Evolutionary conservation across 1,140 invertebrate species (phyloP).

Genomic region (Melitaea cinxia): DNA sequence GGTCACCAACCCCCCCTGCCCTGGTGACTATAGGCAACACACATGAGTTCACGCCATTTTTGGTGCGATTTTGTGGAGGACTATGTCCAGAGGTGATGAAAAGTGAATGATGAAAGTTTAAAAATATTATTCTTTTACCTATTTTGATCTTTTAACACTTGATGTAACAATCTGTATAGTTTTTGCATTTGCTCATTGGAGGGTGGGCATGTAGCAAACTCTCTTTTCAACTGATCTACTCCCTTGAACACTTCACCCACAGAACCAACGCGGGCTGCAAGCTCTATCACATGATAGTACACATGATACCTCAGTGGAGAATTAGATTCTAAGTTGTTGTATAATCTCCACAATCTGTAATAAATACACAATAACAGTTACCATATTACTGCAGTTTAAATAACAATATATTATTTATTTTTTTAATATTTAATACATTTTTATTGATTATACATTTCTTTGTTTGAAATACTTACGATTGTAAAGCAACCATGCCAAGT

Average conservation of each 20-base stretch:
- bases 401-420: too few species aligned
- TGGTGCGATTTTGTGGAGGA: too few species aligned
- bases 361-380: not conserved
- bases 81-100: too few species aligned
- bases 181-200: conserved; percentile 96
- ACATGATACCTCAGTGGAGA: conserved; percentile 95
- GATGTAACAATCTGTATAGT: conserved; percentile 93
- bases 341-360: conserved; percentile 90
- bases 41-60: too few species aligned
- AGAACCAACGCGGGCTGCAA: conserved; percentile 93
- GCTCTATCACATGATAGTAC: conserved; percentile 94
- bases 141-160: conserved; percentile 88
- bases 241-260: conserved; percentile 91
- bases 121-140: too few species aligned
- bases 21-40: too few species aligned
- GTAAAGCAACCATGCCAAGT: conserved; percentile 90
- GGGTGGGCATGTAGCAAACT: conserved; percentile 91
- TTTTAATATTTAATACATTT: too few species aligned
- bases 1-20: too few species aligned
- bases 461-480: conserved; percentile 87
- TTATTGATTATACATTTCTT: not conserved
- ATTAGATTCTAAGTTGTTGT: conserved; percentile 93
- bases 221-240: conserved; percentile 91
- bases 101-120: too few species aligned
- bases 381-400: too few species aligned